Percentiles rank a stretch among this genome's conserved stretches.
These are phyloP conservation scores for Ectropis crepuscularia DNA, from an alignment of 2,888 invertebrate species.

Conservation along the genomic window DNA sequence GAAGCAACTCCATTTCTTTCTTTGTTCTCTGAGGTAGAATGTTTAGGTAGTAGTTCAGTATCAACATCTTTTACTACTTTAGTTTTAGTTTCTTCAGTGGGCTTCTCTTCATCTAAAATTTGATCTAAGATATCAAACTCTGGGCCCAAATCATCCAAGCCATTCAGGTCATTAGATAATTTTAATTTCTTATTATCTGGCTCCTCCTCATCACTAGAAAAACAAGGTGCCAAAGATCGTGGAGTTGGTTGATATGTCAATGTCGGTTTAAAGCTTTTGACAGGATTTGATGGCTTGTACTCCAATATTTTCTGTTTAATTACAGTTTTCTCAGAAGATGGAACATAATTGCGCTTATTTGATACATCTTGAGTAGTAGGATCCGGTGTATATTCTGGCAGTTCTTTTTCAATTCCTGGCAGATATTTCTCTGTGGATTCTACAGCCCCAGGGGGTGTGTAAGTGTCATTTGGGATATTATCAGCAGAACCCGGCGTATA, in stretches of 20 bases:
- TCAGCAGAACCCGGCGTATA: conserved; percentile 74
- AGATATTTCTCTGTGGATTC: conserved; percentile 73
- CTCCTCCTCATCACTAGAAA: conserved; percentile 82
- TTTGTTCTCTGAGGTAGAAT: conserved; percentile 47
- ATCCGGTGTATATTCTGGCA: conserved; percentile 71
- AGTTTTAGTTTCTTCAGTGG: conserved; percentile 9
- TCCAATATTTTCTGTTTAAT: conserved; percentile 75
- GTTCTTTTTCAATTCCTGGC: conserved; percentile 68
- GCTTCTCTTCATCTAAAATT: conserved; percentile 68
- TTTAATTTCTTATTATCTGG: conserved; percentile 70
- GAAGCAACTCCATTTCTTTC: conserved; percentile 34
- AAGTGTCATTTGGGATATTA: conserved; percentile 65
- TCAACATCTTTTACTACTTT: background rate
- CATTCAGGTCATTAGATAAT: conserved; percentile 70
- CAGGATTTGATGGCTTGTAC: conserved; percentile 71
- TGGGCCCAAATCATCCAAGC: conserved; percentile 75
- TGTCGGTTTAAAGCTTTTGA: conserved; percentile 57
- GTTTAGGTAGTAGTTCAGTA: conserved; percentile 20
- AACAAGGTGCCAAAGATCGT: conserved; percentile 72
- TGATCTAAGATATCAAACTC: conserved; percentile 82
- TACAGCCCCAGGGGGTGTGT: conserved; percentile 69
- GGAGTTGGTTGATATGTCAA: conserved; percentile 80
- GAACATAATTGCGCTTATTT: conserved; percentile 71
- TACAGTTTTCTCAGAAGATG: conserved; percentile 72
- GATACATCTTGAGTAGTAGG: conserved; percentile 53